Evolutionary conservation across 30 jellyfish, hydroid and myxozoan species (phyloP).

Genomic region (Cassiopea andromeda): DNA sequence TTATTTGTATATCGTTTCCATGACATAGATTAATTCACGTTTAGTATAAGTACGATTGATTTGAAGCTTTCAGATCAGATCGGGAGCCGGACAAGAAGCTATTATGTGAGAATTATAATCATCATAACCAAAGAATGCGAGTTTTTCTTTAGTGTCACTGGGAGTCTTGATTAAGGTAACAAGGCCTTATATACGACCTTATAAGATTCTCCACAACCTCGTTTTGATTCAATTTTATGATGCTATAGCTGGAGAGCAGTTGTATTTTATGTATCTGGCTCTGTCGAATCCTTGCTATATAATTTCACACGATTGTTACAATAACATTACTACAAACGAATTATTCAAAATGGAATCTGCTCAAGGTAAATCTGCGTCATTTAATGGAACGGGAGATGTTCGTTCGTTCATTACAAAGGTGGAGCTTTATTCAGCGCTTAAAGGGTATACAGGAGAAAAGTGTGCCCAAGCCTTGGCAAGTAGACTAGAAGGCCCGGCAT

Average conservation of each 20-base stretch:
- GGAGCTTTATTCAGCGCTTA: not conserved
- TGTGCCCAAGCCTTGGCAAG: constrained; percentile 23
- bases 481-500: constrained; percentile 14
- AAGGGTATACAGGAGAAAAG: constrained; percentile 8
- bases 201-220: too few relatives aligned
- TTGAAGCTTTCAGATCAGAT: constrained; percentile 38
- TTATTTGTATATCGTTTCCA: constrained; percentile 33
- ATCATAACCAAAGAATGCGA: constrained; percentile 28
- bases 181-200: constrained; percentile 26
- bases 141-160: constrained; percentile 49
- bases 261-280: too few relatives aligned
- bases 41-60: constrained; percentile 38
- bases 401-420: not conserved
- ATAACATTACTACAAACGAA: too few relatives aligned
- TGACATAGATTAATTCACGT: constrained; percentile 32
- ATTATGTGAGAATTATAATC: constrained; percentile 9
- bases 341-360: too few relatives aligned
- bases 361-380: not conserved
- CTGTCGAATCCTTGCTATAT: too few relatives aligned
- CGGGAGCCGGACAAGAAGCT: constrained; percentile 35
- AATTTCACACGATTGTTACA: too few relatives aligned
- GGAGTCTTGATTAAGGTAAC: constrained; percentile 41
- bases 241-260: too few relatives aligned
- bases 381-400: not conserved
- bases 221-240: too few relatives aligned